Percentiles rank a stretch among this genome's conserved stretches.
Evolutionary conservation across 2,113 vertebrate species (phyloP).

Genomic region (Ploceus nigricollis): DNA sequence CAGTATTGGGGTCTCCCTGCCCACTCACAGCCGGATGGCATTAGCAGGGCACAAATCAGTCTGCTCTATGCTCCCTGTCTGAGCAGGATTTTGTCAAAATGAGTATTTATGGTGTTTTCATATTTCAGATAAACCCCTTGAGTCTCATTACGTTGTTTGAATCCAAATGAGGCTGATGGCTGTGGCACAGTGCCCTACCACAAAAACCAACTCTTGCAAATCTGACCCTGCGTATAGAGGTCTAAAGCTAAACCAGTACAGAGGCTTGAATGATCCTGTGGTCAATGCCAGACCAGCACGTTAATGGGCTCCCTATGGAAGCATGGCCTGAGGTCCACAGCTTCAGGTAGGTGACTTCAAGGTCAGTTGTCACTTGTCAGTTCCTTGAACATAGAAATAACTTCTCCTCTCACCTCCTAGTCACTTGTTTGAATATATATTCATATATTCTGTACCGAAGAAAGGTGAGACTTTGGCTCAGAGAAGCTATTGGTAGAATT

Average conservation of each 20-base stretch:
- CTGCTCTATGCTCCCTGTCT: not conserved
- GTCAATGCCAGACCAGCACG: not conserved
- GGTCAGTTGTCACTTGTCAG: not conserved
- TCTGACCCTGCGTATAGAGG: not conserved
- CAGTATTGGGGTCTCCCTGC: not conserved
- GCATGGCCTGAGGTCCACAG: not conserved
- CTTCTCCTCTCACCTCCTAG: not conserved
- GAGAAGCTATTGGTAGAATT: not conserved
- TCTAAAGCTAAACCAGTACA: not conserved
- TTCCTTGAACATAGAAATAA: not conserved
- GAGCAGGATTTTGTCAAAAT: conserved; percentile 41
- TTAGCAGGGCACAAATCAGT: conserved; percentile 41
- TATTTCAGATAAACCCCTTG: conserved; percentile 39
- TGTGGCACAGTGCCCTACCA: not conserved
- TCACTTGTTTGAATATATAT: not conserved
- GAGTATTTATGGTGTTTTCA: conserved; percentile 48
- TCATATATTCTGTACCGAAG: not conserved
- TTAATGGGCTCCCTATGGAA: not conserved
- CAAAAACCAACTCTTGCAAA: conserved; percentile 25
- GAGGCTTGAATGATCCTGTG: not conserved
- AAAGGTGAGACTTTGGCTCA: not conserved
- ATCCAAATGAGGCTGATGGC: conserved; percentile 41
- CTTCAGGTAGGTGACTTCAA: not conserved
- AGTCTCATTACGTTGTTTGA: conserved; percentile 32
- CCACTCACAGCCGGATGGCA: not conserved